phyloP scores from a whole-genome alignment of 2,888 invertebrate genomes.

The Orchestes rusci region DNA sequence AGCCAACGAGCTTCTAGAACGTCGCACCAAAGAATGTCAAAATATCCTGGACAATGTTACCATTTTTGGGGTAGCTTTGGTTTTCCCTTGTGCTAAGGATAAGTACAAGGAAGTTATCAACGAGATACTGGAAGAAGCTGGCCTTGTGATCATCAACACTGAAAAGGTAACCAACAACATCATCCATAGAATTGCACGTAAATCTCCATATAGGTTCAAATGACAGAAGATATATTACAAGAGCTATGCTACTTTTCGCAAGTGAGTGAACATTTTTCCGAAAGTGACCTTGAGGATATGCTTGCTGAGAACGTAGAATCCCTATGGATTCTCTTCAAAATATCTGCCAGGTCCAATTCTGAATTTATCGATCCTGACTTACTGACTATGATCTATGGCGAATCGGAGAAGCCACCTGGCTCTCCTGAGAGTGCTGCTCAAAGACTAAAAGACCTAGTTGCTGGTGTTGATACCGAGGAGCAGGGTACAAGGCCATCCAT shows the following conservation, averaged over 20 bases:
- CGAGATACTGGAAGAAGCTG: slow-evolving; percentile 34
- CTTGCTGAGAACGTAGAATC: slow-evolving; percentile 20
- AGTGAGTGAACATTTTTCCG: slow-evolving; percentile 22
- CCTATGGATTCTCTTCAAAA: slow-evolving; percentile 27
- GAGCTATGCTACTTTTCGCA: slow-evolving; percentile 38
- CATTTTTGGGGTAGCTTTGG: slow-evolving; percentile 47
- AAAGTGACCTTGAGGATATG: slow-evolving; percentile 23
- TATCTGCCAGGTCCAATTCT: slow-evolving; percentile 22
- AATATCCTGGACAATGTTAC: slow-evolving; percentile 48
- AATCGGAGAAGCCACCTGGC: slow-evolving; percentile 33
- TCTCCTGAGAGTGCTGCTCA: slow-evolving; percentile 20
- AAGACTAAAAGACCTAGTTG: slow-evolving; percentile 4
- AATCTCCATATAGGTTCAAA: slow-evolving; percentile 27
- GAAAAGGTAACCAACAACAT: slow-evolving; percentile 32
- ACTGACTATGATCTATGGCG: slow-evolving; percentile 34
- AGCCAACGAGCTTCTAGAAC: slow-evolving; percentile 45
- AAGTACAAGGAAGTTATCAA: slow-evolving; percentile 31
- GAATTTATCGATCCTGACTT: slow-evolving; percentile 32
- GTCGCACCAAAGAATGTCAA: slow-evolving; percentile 48
- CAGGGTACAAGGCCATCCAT: no score
- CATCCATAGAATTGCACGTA: no score
- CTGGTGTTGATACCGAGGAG: slow-evolving; percentile 26
- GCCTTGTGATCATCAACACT: slow-evolving; percentile 28
- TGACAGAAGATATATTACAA: slow-evolving; percentile 33
- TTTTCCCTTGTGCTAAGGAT: slow-evolving; percentile 44